phyloP scores from a whole-genome alignment of 2,113 vertebrate species.

The Thamnophis sirtalis region DNA sequence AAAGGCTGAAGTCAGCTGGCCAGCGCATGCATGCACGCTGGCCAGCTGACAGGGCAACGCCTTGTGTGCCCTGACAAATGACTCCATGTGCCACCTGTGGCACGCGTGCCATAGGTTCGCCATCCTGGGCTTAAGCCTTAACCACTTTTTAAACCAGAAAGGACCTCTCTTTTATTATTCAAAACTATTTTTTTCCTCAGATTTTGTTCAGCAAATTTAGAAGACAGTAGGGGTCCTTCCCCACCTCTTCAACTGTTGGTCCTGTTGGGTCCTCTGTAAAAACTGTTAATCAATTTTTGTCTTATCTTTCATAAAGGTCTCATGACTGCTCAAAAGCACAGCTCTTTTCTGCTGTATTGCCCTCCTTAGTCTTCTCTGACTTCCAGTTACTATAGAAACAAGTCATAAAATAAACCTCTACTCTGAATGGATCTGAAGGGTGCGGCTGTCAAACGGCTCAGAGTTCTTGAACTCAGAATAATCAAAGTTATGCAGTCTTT shows the following conservation, averaged over 20 bases:
- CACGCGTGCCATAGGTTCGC: no score
- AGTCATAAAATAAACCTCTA: conserved; percentile 53
- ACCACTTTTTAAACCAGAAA: neutral
- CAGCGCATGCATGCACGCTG: no score
- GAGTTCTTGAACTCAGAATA: conserved; percentile 43
- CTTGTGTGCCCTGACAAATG: no score
- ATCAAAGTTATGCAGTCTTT: conserved; percentile 53
- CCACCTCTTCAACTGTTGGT: neutral
- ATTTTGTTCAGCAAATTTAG: neutral
- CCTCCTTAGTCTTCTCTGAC: conserved; percentile 23
- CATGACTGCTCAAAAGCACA: neutral
- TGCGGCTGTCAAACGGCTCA: conserved; percentile 55
- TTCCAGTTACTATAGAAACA: conserved; percentile 55
- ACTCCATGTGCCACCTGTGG: no score
- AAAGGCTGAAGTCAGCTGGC: no score
- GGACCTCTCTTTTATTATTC: neutral
- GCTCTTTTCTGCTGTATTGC: neutral
- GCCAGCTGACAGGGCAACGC: no score
- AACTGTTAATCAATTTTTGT: neutral
- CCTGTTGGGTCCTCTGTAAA: neutral
- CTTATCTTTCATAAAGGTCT: neutral
- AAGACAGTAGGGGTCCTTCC: neutral
- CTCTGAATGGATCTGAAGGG: conserved; percentile 60
- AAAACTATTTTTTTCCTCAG: fast-evolving
- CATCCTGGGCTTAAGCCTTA: no score